Evolutionary conservation across 1,140 invertebrate genomes (phyloP).

Genomic region (Leptopilina boulardi): DNA sequence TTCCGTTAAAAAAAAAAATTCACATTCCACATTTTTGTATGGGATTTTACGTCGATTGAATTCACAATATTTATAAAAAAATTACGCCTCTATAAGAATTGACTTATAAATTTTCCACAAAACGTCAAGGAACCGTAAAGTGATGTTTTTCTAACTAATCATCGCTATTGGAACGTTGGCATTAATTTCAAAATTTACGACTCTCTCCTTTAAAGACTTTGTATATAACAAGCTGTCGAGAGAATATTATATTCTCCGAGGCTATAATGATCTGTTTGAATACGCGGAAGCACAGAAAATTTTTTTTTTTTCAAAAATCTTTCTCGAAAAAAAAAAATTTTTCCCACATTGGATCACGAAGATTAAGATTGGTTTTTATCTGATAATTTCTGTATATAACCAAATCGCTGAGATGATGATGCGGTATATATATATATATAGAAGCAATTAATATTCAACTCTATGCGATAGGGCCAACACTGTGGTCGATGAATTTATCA

Average conservation of each 20-base stretch:
- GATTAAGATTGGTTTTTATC: too few species aligned
- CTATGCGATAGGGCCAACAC: background rate
- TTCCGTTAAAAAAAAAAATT: background rate
- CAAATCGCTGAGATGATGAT: too few species aligned
- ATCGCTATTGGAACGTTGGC: background rate
- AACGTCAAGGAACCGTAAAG: background rate
- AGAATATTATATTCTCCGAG: background rate
- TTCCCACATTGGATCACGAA: too few species aligned
- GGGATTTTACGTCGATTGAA: background rate
- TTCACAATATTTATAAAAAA: slow-evolving; percentile 30
- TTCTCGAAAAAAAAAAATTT: background rate
- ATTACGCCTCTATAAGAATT: background rate
- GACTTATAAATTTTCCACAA: slow-evolving; percentile 34
- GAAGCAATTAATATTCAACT: slow-evolving; percentile 48
- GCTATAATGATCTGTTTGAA: background rate
- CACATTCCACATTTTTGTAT: background rate
- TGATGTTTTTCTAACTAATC: slow-evolving; percentile 10
- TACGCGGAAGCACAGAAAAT: slow-evolving; percentile 28
- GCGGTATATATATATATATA: too few species aligned
- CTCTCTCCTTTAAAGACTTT: slow-evolving; percentile 31
- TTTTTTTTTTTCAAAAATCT: too few species aligned
- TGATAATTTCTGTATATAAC: too few species aligned
- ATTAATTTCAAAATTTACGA: slow-evolving; percentile 33
- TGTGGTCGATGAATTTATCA: slow-evolving; percentile 50
- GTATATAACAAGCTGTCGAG: slow-evolving; percentile 6